Conservation (phyloP, 1,140 invertebrate genomes). For the Drosophila tani region DNA sequence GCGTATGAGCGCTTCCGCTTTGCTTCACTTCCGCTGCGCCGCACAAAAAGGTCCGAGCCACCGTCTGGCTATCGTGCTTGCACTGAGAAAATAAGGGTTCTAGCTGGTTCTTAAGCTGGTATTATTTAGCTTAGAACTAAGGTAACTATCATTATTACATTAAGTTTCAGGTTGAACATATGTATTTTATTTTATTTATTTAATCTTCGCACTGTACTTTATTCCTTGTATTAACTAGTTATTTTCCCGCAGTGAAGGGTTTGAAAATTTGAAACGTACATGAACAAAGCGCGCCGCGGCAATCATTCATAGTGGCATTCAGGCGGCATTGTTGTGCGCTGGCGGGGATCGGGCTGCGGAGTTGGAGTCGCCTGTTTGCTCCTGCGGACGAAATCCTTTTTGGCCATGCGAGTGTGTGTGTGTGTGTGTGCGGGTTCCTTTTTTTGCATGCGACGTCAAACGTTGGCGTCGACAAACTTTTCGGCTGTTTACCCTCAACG, state of each 20-base stretch:
- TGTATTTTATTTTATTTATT: not conserved
- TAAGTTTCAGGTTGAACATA: no score
- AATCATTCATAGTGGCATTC: slow-evolving; percentile 75
- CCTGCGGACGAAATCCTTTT: slow-evolving; percentile 60
- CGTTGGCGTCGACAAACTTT: slow-evolving; percentile 65
- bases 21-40: slow-evolving; percentile 63
- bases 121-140: not conserved
- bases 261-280: slow-evolving; percentile 66
- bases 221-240: not conserved
- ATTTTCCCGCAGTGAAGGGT: slow-evolving; percentile 23
- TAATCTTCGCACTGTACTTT: no score
- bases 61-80: slow-evolving; percentile 47
- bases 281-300: slow-evolving; percentile 75
- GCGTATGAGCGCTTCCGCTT: slow-evolving; percentile 81
- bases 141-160: no score
- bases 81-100: slow-evolving; percentile 15
- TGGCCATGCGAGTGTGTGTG: slow-evolving; percentile 7
- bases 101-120: not conserved
- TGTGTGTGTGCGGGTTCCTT: not conserved
- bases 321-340: slow-evolving; percentile 61
- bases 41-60: slow-evolving; percentile 31
- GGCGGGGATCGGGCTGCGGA: slow-evolving; percentile 1
- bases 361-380: slow-evolving; percentile 22
- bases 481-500: slow-evolving; percentile 48
- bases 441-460: slow-evolving; percentile 69